phyloP scores from a whole-genome alignment of 2,888 invertebrate species.

The Cinara cedri region DNA sequence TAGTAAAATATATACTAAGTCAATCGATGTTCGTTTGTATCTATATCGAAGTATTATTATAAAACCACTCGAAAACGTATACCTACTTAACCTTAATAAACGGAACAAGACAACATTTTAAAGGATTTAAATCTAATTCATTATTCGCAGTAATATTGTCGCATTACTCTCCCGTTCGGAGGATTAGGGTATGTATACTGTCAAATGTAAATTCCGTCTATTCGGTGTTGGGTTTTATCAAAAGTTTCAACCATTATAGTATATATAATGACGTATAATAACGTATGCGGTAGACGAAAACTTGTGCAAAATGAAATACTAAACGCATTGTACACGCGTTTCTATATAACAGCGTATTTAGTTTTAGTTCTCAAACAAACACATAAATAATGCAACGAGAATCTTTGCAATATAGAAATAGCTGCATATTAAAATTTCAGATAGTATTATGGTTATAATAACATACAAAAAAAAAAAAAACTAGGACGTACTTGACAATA shows the following conservation, averaged over 20 bases:
- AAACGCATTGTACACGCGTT: background rate
- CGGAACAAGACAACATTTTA: too few relatives aligned
- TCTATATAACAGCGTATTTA: background rate
- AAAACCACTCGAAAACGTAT: too few relatives aligned
- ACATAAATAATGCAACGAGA: constrained; percentile 12
- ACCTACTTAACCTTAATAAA: too few relatives aligned
- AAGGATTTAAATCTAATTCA: too few relatives aligned
- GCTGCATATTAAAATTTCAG: constrained; percentile 3
- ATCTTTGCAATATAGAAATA: background rate
- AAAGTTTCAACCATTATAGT: constrained; percentile 1
- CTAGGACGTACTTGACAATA: too few relatives aligned
- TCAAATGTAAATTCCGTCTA: background rate
- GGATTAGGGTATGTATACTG: background rate
- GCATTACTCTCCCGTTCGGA: too few relatives aligned
- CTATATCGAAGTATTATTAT: too few relatives aligned
- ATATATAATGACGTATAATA: background rate
- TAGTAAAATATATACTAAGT: too few relatives aligned
- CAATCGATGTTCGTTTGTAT: too few relatives aligned
- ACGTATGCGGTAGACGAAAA: constrained; percentile 5
- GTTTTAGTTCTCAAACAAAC: constrained; percentile 7
- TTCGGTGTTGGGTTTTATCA: background rate
- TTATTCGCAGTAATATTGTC: too few relatives aligned
- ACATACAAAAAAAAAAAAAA: too few relatives aligned
- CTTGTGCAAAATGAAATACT: background rate
- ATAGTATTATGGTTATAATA: background rate